Base-by-base conservation (phyloP, 1,140 invertebrate species). In the Carposina sasakii region DNA sequence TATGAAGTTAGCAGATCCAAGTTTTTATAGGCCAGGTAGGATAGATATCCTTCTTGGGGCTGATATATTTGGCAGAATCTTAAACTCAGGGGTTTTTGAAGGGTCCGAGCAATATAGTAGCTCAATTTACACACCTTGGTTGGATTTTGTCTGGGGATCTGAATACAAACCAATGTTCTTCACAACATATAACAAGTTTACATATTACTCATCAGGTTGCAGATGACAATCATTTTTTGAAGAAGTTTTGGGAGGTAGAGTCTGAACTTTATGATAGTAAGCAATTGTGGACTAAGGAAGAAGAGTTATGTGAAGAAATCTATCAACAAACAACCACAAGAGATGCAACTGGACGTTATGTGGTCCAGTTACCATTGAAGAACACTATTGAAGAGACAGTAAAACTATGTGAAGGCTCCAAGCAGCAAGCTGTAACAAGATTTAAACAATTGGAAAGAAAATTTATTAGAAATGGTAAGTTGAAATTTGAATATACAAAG, bases 321-420 rank as follows among this genome's bases (percentile, higher is more conserved):
- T n/a, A n/a, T n/a, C n/a, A n/a, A n/a, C n/a, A n/a, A n/a, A n/a
- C n/a, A n/a, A n/a, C n/a, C n/a, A n/a, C 52, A 66, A 13, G 67
- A 81, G 22, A 23, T 84, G 6, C 49, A 61, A 22, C 37, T 52
- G 9, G 60, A 77, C 40, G n/a, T 84, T 12, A 13, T 77, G 0
- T 47, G 71, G n/a, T 81, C 73, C 48, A 41, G 76, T 43, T 33
- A 30, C 22, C 57, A 71, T 57, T n/a, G 26, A 17, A 17, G 53
- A 62, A 66, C 5, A 16, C 85, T 19, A 48, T 59, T 3, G 64
- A 59, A 2, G 77, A 85, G 48, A 66, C 79, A 6, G 26, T 33
- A 3, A 60, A 74, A 55, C 71, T 73, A 61, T 77, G 66, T 50
- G 72, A 10, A 57, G 63, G 47, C 45, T 69, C 10, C n/a, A 21